Evolutionary conservation across 1,140 invertebrate species (phyloP), one percentile per base, ranked within the genome.

Genomic region (Drosophila simulans): DNA sequence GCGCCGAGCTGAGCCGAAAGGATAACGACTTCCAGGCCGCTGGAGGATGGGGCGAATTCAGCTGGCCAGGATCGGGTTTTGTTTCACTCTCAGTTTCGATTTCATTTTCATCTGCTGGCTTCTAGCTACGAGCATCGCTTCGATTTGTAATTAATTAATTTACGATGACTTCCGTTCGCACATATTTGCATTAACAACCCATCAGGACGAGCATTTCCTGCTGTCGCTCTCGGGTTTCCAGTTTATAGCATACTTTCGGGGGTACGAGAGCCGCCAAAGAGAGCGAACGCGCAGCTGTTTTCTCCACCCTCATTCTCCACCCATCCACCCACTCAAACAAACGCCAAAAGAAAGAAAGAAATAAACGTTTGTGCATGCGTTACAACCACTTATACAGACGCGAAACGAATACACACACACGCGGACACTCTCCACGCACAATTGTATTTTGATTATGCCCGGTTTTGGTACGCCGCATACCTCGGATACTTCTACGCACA

Each of bases 391-490:
- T 55, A 66, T 69, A 65, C 31, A 75, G 15, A 42, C 39, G 12
- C 31, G 27, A 46, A 17, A 53, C 42, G 39, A 39, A 53, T 15
- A 40, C 25, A 53, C 37, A 59, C 42, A 64, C 34, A 62, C 45
- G 46, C 55, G 46, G 40, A 27, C 40, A 75, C 42, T 34, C 49
- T 76, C 62, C 75, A 77, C 84, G 71, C 84, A 83, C 84, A 88
- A 88, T 88, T 89, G 84, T 88, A 88, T 89, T 88, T 89, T 88
- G 83, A 88, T 88, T 88, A 88, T 88, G 83, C 84, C 83, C 83
- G 83, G 83, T 89, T 89, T 63, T 66, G 83, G 84, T 88, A 89
- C 83, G 83, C 83, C 83, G 83, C 83, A 88, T 88, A 89, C 75
- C 83, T 83, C 63, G 78, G 58, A 89, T 83, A 88, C 82, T 88